These are phyloP conservation scores for Sinocyclocheilus grahami DNA, from an alignment of 2,113 vertebrate species.

Conservation along the genomic window DNA sequence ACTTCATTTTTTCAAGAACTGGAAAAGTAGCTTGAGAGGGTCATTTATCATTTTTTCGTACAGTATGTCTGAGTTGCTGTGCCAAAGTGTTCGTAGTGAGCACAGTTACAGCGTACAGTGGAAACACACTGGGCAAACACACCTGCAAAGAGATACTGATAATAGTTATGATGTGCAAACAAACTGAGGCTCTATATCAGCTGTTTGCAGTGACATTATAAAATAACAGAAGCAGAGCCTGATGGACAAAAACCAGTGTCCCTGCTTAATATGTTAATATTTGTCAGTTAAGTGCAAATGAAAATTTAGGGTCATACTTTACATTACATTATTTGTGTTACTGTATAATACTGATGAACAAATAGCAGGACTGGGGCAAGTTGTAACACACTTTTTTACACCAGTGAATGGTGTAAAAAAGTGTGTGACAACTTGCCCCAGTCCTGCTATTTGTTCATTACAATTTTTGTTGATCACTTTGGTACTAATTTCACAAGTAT, in stretches of 20 bases:
- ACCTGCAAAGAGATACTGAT: conserved; percentile 16
- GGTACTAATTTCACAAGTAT: too few species aligned
- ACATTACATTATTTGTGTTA: neutral
- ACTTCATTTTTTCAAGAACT: conserved; percentile 1
- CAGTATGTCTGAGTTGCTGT: neutral
- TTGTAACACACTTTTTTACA: neutral
- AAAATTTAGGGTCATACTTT: neutral
- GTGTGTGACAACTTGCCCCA: too few species aligned
- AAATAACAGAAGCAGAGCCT: neutral
- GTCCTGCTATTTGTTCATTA: too few species aligned
- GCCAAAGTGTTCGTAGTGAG: neutral
- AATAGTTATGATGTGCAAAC: conserved; percentile 36
- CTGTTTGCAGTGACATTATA: conserved; percentile 10
- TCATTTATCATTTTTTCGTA: conserved; percentile 10
- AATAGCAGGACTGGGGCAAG: neutral
- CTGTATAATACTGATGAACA: neutral
- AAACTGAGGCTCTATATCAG: conserved; percentile 7
- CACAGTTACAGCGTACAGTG: neutral
- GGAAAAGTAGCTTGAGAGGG: neutral
- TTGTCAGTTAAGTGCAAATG: neutral
- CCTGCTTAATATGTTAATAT: neutral
- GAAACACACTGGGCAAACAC: conserved; percentile 12
- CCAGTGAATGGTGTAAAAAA: too few species aligned
- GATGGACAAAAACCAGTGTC: neutral
- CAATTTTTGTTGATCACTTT: too few species aligned